Conservation (phyloP, 2,113 vertebrate species). For the Bubalus kerabau region DNA sequence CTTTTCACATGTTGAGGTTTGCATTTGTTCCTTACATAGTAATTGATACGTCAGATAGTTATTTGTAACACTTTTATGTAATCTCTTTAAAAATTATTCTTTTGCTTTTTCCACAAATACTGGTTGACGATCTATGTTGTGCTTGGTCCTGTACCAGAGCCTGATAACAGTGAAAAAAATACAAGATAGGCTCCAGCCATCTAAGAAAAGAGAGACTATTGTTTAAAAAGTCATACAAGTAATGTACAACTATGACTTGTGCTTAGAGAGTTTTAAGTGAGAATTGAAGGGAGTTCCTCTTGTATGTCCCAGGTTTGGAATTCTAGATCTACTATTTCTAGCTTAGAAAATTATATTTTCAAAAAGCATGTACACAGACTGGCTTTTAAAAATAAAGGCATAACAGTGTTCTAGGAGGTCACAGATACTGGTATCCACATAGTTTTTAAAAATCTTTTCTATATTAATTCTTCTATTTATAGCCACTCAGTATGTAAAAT, state of each 20-base stretch:
- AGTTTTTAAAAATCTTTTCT: conserved; percentile 21
- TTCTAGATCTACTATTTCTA: neutral
- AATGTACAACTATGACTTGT: neutral
- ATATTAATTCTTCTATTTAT: conserved; percentile 57
- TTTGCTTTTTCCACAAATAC: neutral
- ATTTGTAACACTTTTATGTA: neutral
- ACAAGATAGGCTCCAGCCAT: neutral
- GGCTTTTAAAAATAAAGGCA: conserved; percentile 41
- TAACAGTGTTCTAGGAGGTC: conserved; percentile 33
- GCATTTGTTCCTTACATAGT: neutral
- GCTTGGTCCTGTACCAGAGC: neutral
- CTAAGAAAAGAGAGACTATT: neutral
- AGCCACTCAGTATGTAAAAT: conserved; percentile 41
- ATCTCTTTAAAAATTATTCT: neutral
- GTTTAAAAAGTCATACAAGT: neutral
- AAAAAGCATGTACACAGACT: neutral
- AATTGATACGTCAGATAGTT: neutral
- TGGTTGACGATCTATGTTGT: neutral
- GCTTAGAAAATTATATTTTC: conserved; percentile 27
- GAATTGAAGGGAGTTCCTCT: neutral
- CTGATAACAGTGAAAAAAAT: neutral
- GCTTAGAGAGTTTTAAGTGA: neutral
- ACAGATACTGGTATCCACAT: conserved; percentile 36
- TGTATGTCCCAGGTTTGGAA: neutral
- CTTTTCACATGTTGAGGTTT: neutral